phyloP scores from a whole-genome alignment of 2,113 vertebrate species.

The Trinectes maculatus region DNA sequence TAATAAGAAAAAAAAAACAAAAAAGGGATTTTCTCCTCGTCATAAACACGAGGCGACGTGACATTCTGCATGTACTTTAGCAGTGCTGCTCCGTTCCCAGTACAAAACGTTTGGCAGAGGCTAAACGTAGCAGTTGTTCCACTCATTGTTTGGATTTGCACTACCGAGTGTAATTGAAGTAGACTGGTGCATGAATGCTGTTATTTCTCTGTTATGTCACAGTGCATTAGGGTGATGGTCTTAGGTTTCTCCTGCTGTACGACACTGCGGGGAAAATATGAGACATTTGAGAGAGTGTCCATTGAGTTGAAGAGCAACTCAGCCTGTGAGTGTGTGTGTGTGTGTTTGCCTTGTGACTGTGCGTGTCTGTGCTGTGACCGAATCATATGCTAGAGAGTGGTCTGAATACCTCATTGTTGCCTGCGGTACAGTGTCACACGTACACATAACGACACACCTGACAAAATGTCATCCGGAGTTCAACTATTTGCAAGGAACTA shows the following conservation, averaged over 20 bases:
- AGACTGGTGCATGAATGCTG: conserved; percentile 43
- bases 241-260: conserved; percentile 42
- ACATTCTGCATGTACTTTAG: conserved; percentile 14
- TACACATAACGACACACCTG: conserved; percentile 25
- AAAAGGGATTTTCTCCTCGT: not conserved
- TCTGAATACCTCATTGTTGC: conserved; percentile 28
- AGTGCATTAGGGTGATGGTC: conserved; percentile 42
- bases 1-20: not conserved
- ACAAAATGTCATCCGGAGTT: conserved; percentile 15
- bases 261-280: conserved; percentile 32
- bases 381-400: conserved; percentile 9
- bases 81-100: not conserved
- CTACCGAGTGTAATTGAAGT: conserved; percentile 41
- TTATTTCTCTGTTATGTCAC: conserved; percentile 60
- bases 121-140: conserved; percentile 39
- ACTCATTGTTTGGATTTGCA: conserved; percentile 29
- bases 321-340: conserved; percentile 15
- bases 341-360: not conserved
- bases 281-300: conserved; percentile 37
- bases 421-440: conserved; percentile 15
- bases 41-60: conserved; percentile 15
- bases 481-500: too few species aligned
- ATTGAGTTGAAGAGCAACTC: conserved; percentile 14
- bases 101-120: conserved; percentile 26
- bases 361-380: conserved; percentile 21